Evolutionary conservation across 2,888 invertebrate species (phyloP).

Genomic region (Byasa hedistus): DNA sequence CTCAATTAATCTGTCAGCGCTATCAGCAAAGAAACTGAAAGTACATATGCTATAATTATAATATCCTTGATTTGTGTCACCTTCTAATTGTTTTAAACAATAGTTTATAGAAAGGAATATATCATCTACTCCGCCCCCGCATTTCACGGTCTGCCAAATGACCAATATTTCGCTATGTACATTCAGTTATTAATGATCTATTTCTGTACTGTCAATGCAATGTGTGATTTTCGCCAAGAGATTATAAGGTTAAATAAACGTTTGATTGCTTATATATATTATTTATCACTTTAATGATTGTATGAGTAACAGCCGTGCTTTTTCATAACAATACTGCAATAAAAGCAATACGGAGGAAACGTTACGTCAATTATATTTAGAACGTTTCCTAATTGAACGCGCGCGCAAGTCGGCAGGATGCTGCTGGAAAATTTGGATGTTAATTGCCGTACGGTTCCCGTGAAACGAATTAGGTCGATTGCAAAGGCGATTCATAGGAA

Average conservation of each 20-base stretch:
- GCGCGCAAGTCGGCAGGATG: conserved; percentile 12
- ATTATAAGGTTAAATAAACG: conserved; percentile 9
- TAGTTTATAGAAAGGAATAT: conserved; percentile 15
- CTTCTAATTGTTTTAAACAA: conserved; percentile 20
- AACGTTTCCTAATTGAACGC: conserved; percentile 7
- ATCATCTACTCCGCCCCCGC: conserved; percentile 25
- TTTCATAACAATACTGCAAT: not conserved
- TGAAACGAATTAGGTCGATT: conserved; percentile 70
- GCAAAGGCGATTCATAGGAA: conserved; percentile 62
- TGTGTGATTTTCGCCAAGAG: conserved; percentile 11
- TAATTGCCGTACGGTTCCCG: conserved; percentile 50
- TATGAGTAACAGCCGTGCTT: too few species aligned
- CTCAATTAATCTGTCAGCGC: conserved; percentile 21
- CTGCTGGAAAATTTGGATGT: conserved; percentile 19
- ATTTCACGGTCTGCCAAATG: conserved; percentile 29
- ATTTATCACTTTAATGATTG: too few species aligned
- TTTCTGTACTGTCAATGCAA: conserved; percentile 26
- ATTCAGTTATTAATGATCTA: conserved; percentile 37
- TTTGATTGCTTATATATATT: not conserved
- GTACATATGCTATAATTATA: conserved; percentile 24
- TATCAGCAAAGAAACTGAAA: conserved; percentile 27
- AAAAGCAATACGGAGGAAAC: not conserved
- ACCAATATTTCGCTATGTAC: conserved; percentile 26
- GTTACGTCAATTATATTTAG: conserved; percentile 3
- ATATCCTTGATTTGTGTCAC: conserved; percentile 11